Conservation (phyloP, 1,140 invertebrate genomes). For the Plodia interpunctella region DNA sequence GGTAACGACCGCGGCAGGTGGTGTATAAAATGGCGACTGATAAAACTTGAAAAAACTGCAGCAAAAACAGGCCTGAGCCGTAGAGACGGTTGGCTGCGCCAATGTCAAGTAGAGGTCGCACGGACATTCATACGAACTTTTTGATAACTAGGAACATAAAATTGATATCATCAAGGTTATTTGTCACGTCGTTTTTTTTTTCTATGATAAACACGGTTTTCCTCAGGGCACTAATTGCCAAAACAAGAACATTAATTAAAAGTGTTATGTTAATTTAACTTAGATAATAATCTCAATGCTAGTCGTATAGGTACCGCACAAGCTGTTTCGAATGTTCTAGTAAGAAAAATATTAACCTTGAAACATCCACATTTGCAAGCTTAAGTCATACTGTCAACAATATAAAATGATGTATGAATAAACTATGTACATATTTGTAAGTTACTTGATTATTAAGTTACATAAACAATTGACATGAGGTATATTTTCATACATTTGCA, state of each 20-base stretch:
- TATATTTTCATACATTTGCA: no score
- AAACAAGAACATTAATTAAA: not conserved
- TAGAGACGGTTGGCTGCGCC: conserved; percentile 25
- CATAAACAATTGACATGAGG: no score
- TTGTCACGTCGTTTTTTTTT: not conserved
- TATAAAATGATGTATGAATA: no score
- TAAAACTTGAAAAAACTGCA: conserved; percentile 63
- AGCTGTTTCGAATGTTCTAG: no score
- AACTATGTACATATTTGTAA: no score
- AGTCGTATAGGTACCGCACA: not conserved
- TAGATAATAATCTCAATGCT: not conserved
- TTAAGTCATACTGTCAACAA: no score
- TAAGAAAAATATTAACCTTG: no score
- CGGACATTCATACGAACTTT: conserved; percentile 16
- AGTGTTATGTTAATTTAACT: not conserved
- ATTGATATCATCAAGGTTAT: not conserved
- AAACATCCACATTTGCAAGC: no score
- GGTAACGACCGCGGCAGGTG: conserved; percentile 74
- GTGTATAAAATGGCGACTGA: conserved; percentile 60
- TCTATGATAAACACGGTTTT: not conserved
- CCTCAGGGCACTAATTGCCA: not conserved
- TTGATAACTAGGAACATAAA: not conserved
- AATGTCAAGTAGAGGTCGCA: conserved; percentile 69
- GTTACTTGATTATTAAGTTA: no score
- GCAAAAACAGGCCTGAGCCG: conserved; percentile 60